These are phyloP conservation scores for Augochlora pura DNA, from an alignment of 1,140 invertebrate species.

Conservation along the genomic window DNA sequence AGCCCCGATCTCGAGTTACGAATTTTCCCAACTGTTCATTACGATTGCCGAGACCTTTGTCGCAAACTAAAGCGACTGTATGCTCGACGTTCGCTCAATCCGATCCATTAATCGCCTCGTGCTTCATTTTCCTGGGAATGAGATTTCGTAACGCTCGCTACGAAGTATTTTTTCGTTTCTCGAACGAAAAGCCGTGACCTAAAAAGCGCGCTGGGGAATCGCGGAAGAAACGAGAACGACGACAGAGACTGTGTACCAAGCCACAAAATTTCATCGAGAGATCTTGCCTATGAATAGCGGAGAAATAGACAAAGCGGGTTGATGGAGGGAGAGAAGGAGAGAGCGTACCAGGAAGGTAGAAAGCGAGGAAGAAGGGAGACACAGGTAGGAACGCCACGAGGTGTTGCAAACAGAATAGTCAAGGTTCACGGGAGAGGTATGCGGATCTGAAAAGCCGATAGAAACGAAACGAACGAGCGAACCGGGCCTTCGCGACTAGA, in stretches of 20 bases:
- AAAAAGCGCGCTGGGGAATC: constrained; percentile 15
- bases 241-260: constrained; percentile 7
- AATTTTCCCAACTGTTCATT: no score
- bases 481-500: constrained; percentile 29
- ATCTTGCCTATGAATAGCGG: constrained; percentile 49
- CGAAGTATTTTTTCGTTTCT: no score
- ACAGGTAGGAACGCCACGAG: constrained; percentile 34
- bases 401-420: constrained; percentile 60
- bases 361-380: constrained; percentile 27
- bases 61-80: no score
- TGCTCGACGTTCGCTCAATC: no score
- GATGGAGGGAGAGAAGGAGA: no score
- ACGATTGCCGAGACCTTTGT: no score
- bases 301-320: constrained; percentile 37
- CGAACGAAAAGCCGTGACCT: neutral
- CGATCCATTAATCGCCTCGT: no score
- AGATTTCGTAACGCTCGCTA: no score
- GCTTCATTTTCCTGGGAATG: no score
- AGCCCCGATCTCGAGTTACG: no score
- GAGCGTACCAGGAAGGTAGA: neutral
- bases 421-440: constrained; percentile 66
- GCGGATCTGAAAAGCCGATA: constrained; percentile 59
- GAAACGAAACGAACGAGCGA: constrained; percentile 23
- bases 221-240: constrained; percentile 36
- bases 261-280: constrained; percentile 35